phyloP scores from a whole-genome alignment of 1,140 invertebrate genomes.

The Rhizoglyphus robini region DNA sequence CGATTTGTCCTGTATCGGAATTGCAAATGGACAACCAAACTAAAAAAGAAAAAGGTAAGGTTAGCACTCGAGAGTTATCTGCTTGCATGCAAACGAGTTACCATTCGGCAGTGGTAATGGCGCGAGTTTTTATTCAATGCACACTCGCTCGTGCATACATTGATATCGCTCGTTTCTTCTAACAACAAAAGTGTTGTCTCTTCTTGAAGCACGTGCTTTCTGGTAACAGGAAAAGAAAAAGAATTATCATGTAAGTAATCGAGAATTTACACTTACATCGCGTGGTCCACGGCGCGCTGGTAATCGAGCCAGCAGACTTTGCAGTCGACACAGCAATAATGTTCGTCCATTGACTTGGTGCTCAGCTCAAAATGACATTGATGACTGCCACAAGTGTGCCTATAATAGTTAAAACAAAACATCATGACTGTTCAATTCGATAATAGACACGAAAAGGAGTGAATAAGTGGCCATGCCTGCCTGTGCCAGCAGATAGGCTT shows the following conservation, averaged over 20 bases:
- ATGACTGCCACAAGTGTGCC: neutral
- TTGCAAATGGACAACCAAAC: constrained; percentile 72
- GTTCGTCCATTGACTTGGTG: constrained; percentile 6
- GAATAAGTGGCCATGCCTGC: neutral
- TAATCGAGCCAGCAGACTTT: neutral
- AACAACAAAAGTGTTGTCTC: constrained; percentile 19
- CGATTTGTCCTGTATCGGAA: constrained; percentile 63
- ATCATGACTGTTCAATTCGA: neutral
- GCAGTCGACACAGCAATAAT: neutral
- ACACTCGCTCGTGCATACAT: constrained; percentile 19
- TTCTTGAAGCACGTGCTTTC: constrained; percentile 22
- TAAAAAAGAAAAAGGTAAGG: constrained; percentile 31
- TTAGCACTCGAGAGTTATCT: neutral
- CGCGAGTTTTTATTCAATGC: constrained; percentile 56
- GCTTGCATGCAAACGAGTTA: constrained; percentile 28
- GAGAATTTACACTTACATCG: constrained; percentile 19
- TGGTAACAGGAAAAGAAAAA: neutral
- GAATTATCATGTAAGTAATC: neutral
- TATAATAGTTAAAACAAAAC: neutral
- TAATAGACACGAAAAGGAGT: neutral
- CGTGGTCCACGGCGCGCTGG: constrained; percentile 9
- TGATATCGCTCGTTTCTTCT: constrained; percentile 20
- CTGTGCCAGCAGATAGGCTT: too few species aligned
- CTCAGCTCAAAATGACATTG: constrained; percentile 10
- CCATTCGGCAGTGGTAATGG: constrained; percentile 63